Percentiles rank a stretch among this genome's conserved stretches.
Conservation (phyloP, 2,888 invertebrate species). For the Chloroclysta siterata region DNA sequence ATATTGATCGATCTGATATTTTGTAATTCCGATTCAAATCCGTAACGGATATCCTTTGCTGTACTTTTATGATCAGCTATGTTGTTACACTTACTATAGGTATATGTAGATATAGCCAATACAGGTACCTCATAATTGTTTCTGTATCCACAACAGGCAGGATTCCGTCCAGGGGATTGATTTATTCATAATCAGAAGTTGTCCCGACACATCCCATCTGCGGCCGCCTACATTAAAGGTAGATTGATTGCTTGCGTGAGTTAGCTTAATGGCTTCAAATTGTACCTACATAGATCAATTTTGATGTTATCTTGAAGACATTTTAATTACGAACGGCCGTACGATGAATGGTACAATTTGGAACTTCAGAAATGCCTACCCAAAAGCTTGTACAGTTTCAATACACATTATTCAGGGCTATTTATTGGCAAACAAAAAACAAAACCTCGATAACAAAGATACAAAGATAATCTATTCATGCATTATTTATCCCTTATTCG, state of each 20-base stretch:
- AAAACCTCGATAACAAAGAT: constrained; percentile 16
- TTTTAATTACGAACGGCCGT: constrained; percentile 22
- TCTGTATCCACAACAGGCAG: constrained; percentile 12
- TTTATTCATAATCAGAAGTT: constrained; percentile 34
- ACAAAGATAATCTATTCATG: constrained; percentile 20
- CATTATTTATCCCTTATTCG: constrained; percentile 23
- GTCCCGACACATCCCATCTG: constrained; percentile 34
- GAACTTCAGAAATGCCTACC: constrained; percentile 3
- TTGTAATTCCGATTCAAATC: constrained; percentile 31
- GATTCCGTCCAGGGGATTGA: constrained; percentile 22
- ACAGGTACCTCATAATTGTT: constrained; percentile 4
- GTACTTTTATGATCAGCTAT: too few relatives aligned
- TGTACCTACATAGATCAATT: constrained; percentile 35
- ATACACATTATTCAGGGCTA: neutral
- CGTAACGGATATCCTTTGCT: neutral
- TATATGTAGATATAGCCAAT: neutral
- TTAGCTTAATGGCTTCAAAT: constrained; percentile 38
- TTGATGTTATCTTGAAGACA: constrained; percentile 34
- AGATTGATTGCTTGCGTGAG: constrained; percentile 43
- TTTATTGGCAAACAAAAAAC: constrained; percentile 13
- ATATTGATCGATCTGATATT: constrained; percentile 66
- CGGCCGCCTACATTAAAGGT: constrained; percentile 36
- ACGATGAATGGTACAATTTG: constrained; percentile 13
- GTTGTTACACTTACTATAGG: neutral
- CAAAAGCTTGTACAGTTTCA: neutral